Conservation (phyloP, 2,888 invertebrate genomes). For the Drosophila aldrichi region DNA sequence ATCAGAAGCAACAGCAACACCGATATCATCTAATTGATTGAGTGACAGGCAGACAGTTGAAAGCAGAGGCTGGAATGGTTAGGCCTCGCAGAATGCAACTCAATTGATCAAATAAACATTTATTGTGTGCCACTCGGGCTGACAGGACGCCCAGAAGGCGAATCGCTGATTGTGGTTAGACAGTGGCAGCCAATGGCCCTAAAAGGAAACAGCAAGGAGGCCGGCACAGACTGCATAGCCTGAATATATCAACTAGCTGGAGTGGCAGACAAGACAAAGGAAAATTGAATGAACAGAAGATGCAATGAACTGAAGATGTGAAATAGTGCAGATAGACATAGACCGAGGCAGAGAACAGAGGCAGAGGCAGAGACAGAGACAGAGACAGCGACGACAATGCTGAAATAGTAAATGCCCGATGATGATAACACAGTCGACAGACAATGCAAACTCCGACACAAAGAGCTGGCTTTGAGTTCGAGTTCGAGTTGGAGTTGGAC, state of each 20-base stretch:
- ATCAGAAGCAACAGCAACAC: constrained; percentile 6
- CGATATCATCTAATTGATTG: constrained; percentile 52
- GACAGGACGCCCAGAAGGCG: constrained; percentile 45
- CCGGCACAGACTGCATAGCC: constrained; percentile 33
- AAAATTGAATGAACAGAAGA: constrained; percentile 33
- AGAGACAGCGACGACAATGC: constrained; percentile 21
- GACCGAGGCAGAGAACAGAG: neutral
- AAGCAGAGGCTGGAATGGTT: neutral
- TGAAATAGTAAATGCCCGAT: constrained; percentile 70
- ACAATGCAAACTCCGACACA: constrained; percentile 66
- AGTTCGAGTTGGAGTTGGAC: constrained; percentile 4
- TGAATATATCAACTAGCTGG: constrained; percentile 51
- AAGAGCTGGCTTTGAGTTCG: constrained; percentile 42
- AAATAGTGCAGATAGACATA: neutral
- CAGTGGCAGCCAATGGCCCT: constrained; percentile 7
- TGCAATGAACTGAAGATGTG: constrained; percentile 11
- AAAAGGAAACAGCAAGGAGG: constrained; percentile 22
- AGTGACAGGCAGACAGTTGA: constrained; percentile 50
- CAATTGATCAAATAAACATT: constrained; percentile 59
- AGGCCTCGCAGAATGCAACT: constrained; percentile 38
- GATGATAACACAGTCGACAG: constrained; percentile 64
- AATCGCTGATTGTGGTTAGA: constrained; percentile 39
- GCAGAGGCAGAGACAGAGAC: neutral
- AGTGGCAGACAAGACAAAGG: constrained; percentile 58
- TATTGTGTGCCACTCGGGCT: constrained; percentile 72